A percentile compares a stretch with the other conserved stretches of the same genome.
phyloP scores from a whole-genome alignment of 2,113 vertebrate genomes.

The Trochalopteron elliotii region DNA sequence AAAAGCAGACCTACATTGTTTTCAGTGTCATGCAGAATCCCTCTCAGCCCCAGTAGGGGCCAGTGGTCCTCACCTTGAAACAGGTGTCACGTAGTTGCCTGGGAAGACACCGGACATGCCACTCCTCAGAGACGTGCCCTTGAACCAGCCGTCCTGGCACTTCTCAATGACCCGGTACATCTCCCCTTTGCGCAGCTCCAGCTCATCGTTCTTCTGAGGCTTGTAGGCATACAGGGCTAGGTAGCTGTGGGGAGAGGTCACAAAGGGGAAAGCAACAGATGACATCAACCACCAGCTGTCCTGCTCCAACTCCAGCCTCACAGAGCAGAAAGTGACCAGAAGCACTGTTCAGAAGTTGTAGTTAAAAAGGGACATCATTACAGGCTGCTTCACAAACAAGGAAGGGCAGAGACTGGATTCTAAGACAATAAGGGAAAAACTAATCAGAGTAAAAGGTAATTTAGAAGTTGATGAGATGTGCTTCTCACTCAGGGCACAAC shows the following conservation, averaged over 20 bases:
- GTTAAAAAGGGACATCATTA: not conserved
- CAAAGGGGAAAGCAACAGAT: not conserved
- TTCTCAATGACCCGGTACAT: slow-evolving; percentile 98
- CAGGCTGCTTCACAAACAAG: not conserved
- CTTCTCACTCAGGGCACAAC: not conserved
- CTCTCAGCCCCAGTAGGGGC: not conserved
- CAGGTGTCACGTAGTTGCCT: slow-evolving; percentile 96
- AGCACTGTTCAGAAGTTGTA: not conserved
- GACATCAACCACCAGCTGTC: not conserved
- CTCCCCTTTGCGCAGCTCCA: slow-evolving; percentile 95
- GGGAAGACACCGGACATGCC: slow-evolving; percentile 94
- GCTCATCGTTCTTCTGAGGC: slow-evolving; percentile 95
- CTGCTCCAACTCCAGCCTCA: not conserved
- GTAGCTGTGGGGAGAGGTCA: slow-evolving; percentile 70
- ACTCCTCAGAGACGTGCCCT: slow-evolving; percentile 90
- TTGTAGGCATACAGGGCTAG: slow-evolving; percentile 96
- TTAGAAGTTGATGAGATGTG: not conserved
- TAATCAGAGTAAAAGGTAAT: not conserved
- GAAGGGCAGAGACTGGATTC: not conserved
- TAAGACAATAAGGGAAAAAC: not conserved
- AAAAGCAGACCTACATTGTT: not conserved
- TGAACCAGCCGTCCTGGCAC: slow-evolving; percentile 98
- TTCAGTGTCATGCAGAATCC: not conserved
- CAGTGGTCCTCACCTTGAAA: slow-evolving; percentile 85
- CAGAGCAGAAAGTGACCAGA: not conserved